These are phyloP conservation scores for Kryptopterus vitreolus DNA, from an alignment of 2,797 vertebrate genomes.

Conservation along the genomic window DNA sequence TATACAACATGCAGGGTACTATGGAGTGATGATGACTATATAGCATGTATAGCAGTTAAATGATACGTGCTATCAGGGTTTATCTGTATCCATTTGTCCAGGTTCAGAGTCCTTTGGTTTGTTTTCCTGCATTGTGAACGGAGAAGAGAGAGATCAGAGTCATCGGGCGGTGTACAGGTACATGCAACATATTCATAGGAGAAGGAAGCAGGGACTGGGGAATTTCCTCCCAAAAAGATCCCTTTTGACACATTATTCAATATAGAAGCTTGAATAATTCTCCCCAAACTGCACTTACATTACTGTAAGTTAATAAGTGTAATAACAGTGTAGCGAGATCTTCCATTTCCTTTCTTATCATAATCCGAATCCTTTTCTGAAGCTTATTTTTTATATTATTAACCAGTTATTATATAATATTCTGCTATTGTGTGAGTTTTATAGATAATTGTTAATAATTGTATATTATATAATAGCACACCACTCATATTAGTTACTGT, in stretches of 20 bases:
- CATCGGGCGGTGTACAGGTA: slow-evolving; percentile 94
- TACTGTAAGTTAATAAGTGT: not conserved
- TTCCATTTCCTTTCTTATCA: not conserved
- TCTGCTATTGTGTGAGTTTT: too few species aligned
- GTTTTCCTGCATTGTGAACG: slow-evolving; percentile 90
- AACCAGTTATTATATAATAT: too few species aligned
- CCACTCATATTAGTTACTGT: not conserved
- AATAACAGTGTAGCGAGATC: too few species aligned
- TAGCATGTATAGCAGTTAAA: not conserved
- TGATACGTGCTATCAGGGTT: not conserved
- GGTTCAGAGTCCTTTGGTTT: slow-evolving; percentile 93
- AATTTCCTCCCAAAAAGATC: too few species aligned
- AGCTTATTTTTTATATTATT: not conserved
- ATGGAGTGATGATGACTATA: not conserved
- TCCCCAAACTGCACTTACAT: not conserved
- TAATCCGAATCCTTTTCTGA: not conserved
- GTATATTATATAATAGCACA: too few species aligned
- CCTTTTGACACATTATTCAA: too few species aligned
- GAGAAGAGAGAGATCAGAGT: slow-evolving; percentile 91
- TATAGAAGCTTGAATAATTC: too few species aligned
- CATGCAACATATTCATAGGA: not conserved
- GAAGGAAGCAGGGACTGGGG: not conserved
- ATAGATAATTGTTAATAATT: not conserved
- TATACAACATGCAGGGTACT: not conserved
- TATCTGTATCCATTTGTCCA: slow-evolving; percentile 54